Evolutionary conservation across 2,797 vertebrate species (phyloP), one percentile per base, ranked within the genome.

Genomic region (Sandelia bainsii): DNA sequence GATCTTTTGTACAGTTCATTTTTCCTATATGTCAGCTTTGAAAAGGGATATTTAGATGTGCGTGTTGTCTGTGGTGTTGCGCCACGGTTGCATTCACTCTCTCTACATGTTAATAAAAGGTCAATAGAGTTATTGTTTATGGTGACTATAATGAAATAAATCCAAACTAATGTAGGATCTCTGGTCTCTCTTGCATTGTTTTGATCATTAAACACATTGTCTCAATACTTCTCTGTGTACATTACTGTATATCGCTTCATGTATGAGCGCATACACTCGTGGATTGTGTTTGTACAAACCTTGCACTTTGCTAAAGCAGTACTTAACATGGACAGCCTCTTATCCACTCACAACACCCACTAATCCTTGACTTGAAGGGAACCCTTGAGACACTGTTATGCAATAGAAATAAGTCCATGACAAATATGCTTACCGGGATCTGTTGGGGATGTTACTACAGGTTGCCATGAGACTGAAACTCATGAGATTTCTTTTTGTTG

Each of bases 111-210:
- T 73, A 69, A 69, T 89, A 72, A 75, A 88, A 83, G 72, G 72
- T 85, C 82, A 82, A 42, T 84, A 46, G 63, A 76, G 64, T 90
- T 68, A 61, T 62, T 90, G 90, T 91, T 89, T 81, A 85, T 89
- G 83, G 82, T 89, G 82, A 88, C 58, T 65, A 73, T 83, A 64
- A 63, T 83, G 69, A 89, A 92, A 93, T 94, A 93, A 94, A 94
- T 76, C 74, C 54, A 85, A 72, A 80, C 29, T 75, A 85, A 66
- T 69, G 59, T 87, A 79, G 71, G 50, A 85, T 53, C 29, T 62
- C 22, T 44, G 22, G 58, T 82, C 75, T 90, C 25, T 65, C 8
- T 45, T 5, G 27, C 23, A 16, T 73, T 40, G 64, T 64, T 81
- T 71, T 67, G n/a, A 60, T 79, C 17, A 49, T 65, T 29, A 23